Base-by-base conservation (phyloP, 2,888 invertebrate species). In the Ommatoiulus sabulosus region DNA sequence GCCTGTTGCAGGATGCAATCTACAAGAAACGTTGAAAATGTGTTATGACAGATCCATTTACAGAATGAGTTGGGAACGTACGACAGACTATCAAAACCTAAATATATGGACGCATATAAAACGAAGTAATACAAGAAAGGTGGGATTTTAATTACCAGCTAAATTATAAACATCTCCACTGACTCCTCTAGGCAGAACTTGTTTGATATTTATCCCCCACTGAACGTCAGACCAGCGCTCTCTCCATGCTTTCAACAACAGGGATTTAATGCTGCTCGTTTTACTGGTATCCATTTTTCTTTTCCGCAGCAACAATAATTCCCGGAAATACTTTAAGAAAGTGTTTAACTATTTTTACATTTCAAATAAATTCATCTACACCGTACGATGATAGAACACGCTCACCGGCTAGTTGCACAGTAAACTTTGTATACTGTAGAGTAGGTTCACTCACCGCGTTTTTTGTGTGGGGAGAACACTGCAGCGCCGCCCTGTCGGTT, bases 181-280 rank as follows among this genome's bases (percentile, higher is more conserved):
- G 0, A 97, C 97, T n/a, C 97, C 97, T 92, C 97, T 94, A 0
- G 97, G 97, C 89, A 96, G 93, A 90, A 96, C 94, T 94, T 95
- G 90, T 94, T 98, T 98, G 89, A 98, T 97, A 92, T 98, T 97
- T 90, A 98, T 97, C 72, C 98, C 98, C 98, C 98, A 98, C 93
- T 97, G 97, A 85, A 98, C 95, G 92, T 98, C 98, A 0, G 96
- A 96, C 98, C 98, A 98, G 90, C 98, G 94, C 93, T 98, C 98
- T 91, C 97, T 94, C 98, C 98, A 99, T 87, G 98, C 98, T 92
- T 95, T 94, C 89, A 97, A 93, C 90, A 97, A 94, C 44, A 97
- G 93, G 89, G 96, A 92, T 90, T 92, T 92, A 52, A 93, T 92
- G 84, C 89, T 90, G 44, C 90, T 90, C 15, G 91, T 91, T 89